Conservation (phyloP, 1,140 invertebrate genomes). For the Sarcophaga peregrina region DNA sequence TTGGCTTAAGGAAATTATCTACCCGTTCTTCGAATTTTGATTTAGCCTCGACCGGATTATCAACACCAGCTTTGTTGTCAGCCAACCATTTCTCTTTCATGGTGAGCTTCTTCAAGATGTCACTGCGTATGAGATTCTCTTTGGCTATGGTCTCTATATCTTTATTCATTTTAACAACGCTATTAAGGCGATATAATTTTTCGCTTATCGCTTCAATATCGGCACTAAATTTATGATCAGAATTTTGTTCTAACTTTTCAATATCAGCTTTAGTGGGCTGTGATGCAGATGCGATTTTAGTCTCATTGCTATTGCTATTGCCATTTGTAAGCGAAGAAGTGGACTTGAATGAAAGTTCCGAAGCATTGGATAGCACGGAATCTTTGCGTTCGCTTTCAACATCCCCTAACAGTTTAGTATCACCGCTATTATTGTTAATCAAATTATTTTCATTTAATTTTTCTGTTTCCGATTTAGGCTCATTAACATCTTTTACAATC, state of each 20-base stretch:
- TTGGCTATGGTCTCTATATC: constrained; percentile 62
- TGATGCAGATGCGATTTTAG: neutral
- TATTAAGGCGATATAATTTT: constrained; percentile 62
- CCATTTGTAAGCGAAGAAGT: constrained; percentile 45
- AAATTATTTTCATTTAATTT: neutral
- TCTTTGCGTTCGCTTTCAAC: constrained; percentile 42
- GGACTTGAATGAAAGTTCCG: constrained; percentile 58
- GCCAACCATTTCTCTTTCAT: constrained; percentile 65
- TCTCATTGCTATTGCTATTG: neutral
- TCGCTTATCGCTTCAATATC: constrained; percentile 65
- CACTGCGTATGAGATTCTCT: constrained; percentile 64
- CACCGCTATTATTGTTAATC: neutral
- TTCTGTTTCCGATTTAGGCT: neutral
- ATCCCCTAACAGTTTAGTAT: constrained; percentile 26
- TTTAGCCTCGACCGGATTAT: constrained; percentile 45
- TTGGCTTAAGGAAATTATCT: constrained; percentile 8
- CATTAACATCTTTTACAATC: neutral
- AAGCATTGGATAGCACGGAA: constrained; percentile 49
- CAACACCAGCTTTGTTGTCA: constrained; percentile 51
- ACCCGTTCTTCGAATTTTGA: constrained; percentile 59
- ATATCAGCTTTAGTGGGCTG: constrained; percentile 49
- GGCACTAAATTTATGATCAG: constrained; percentile 57
- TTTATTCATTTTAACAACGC: constrained; percentile 64
- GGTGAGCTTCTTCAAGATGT: constrained; percentile 63
- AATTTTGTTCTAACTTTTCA: constrained; percentile 61